A percentile compares a stretch with the other conserved stretches of the same genome.
Evolutionary conservation across 2,797 vertebrate genomes (phyloP).

Genomic region (Phataginus tricuspis): DNA sequence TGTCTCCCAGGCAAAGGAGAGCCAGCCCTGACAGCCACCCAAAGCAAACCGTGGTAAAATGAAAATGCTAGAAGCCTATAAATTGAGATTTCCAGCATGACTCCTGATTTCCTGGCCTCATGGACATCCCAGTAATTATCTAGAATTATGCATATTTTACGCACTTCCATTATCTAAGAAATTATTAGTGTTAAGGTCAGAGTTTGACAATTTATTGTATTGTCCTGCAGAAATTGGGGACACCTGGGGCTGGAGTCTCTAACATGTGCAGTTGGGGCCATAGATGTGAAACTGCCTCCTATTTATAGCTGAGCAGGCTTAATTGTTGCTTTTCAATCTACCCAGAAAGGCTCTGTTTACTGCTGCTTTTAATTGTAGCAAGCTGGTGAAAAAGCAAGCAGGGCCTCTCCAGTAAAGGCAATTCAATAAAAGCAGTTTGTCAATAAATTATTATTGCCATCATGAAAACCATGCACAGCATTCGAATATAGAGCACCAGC

Average conservation of each 20-base stretch:
- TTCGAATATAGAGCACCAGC: slow-evolving; percentile 44
- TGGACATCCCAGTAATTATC: slow-evolving; percentile 48
- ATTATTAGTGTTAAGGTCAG: slow-evolving; percentile 63
- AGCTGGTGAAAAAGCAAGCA: slow-evolving; percentile 62
- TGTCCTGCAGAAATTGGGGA: slow-evolving; percentile 62
- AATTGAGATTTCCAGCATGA: slow-evolving; percentile 44
- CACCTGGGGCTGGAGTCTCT: slow-evolving; percentile 53
- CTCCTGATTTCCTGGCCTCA: slow-evolving; percentile 45
- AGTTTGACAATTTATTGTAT: slow-evolving; percentile 60
- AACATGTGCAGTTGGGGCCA: slow-evolving; percentile 47
- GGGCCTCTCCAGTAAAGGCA: slow-evolving; percentile 65
- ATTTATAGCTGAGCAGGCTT: slow-evolving; percentile 72
- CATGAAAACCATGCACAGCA: slow-evolving; percentile 47
- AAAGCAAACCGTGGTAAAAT: neutral
- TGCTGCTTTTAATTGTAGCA: slow-evolving; percentile 78
- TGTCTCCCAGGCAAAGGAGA: slow-evolving; percentile 42
- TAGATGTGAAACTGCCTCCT: slow-evolving; percentile 56
- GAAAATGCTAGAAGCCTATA: neutral
- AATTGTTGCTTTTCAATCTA: slow-evolving; percentile 74
- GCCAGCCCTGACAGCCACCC: neutral
- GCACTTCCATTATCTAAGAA: slow-evolving; percentile 62
- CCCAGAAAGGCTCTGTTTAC: slow-evolving; percentile 77
- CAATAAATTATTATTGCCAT: slow-evolving; percentile 73
- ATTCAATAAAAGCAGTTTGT: slow-evolving; percentile 74
- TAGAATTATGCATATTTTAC: slow-evolving; percentile 67